Base-by-base conservation (phyloP, 2,113 vertebrate genomes). In the Pica pica region DNA sequence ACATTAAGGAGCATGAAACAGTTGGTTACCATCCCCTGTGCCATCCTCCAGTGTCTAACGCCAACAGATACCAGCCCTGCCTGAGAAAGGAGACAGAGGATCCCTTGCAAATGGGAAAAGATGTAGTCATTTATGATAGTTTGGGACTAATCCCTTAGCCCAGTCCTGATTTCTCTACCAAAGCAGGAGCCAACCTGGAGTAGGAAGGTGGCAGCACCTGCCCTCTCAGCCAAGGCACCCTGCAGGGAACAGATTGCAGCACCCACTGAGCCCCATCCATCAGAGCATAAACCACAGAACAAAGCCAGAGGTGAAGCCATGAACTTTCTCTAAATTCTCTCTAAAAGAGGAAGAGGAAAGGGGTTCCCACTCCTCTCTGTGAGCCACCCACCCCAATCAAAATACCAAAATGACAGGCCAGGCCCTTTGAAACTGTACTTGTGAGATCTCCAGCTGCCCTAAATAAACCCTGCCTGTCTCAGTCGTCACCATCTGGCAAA, bases 401-500 rank as follows among this genome's bases (percentile, higher is more conserved):
- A 49, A 27, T 73, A 44, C 35, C 44, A 68, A 41, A 87, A 69
- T 65, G 46, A n/a, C 47, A 87, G n/a, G 15, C 12, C 20, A 35
- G 23, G 16, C 35, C 28, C 37, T 83, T 73, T 83, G 65, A 64
- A 79, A 68, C 27, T 31, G 16, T 49, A 8, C 44, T 76, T 24
- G 9, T 18, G 28, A 79, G 31, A 41, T 49, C 60, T 65, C n/a
- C 1, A 1, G 17, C 68, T 96, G 83, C 56, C 86, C 56, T 60
- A n/a, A 15, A n/a, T 83, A 52, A 74, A 39, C 44, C 7, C 20
- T 65, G 35, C n/a, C 61, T 69, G 41, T 75, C 17, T 71, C 16
- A 21, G 13, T 50, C 4, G 0, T 1, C 13, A 3, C 37, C 0
- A 0, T 52, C 42, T 67, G 39, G 19, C 0, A 2, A 31, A 22